Evolutionary conservation across 2,113 vertebrate genomes (phyloP), one percentile per base, ranked within the genome.

Genomic region (Gymnarchus niloticus): DNA sequence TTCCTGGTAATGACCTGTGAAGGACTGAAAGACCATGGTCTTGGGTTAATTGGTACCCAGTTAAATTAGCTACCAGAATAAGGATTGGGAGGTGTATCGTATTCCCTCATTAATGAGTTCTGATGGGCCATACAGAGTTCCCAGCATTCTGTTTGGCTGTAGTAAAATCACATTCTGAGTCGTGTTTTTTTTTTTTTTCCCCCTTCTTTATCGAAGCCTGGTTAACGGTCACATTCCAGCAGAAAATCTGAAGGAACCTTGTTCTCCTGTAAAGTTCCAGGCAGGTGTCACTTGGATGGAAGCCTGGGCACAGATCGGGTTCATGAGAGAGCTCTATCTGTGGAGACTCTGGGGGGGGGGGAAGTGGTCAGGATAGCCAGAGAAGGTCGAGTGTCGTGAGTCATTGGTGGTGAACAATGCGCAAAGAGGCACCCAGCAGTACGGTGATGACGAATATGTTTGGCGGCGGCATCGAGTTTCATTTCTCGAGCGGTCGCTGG

Each of bases 311-410:
- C 19, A 7, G 61, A 85, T 85, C 77, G 19, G 25, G 85, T 85
- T 85, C 17, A 28, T 77, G 33, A 3, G 28, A 61, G 73, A 21
- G 9, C 17, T n/a, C 33, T 17, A 37, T 44, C 84, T 80, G 46
- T 14, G 25, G 46, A 54, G n/a, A 19, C 3, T 76, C 46, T 25
- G 33, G 41, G 21, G 41, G 33, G 54, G 33, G 41, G 21, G 41
- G 33, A 69, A 21, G 28, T 9, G 56, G 28, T 8, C 23, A 19
- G 73, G 56, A 8, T 78, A 44, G 51, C 21, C 9, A n/a, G 84
- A 14, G 52, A 56, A 78, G 69, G 23, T 81, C 65, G 73, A 54
- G 87, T 86, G 23, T 84, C 73, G 84, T 89, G 85, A 2, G 59
- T 61, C 46, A 78, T 54, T 23, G 51, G 78, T 25, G 41, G 48